These are phyloP conservation scores for Aptenodytes forsteri DNA, from an alignment of 2,113 vertebrate genomes.

Conservation along the genomic window DNA sequence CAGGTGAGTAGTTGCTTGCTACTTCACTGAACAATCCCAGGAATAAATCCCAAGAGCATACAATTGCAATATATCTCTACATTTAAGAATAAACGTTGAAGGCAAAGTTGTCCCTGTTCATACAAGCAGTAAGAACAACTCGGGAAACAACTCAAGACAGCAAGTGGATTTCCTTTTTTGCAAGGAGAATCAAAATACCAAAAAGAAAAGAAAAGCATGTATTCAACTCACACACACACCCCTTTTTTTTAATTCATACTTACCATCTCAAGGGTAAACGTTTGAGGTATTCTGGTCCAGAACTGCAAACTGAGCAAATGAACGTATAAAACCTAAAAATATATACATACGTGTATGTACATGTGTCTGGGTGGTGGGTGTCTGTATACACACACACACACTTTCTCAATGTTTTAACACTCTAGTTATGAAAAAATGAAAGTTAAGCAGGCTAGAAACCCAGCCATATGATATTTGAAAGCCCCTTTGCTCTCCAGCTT, in stretches of 20 bases:
- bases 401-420: not conserved
- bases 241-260: conserved; percentile 11
- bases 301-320: conserved; percentile 97
- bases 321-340: conserved; percentile 94
- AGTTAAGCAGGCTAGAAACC: not conserved
- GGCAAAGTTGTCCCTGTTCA: not conserved
- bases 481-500: not conserved
- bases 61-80: not conserved
- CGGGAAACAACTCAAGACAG: not conserved
- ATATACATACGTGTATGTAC: not conserved
- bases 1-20: not conserved
- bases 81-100: not conserved
- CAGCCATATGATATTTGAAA: not conserved
- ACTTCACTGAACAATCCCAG: not conserved
- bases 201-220: not conserved
- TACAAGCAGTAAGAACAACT: not conserved
- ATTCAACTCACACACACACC: not conserved
- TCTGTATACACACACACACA: not conserved
- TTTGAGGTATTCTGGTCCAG: conserved; percentile 97
- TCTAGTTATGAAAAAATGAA: not conserved
- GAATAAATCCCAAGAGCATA: not conserved
- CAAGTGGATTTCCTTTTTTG: not conserved
- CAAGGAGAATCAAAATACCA: not conserved
- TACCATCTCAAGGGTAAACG: conserved; percentile 95
- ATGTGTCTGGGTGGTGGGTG: not conserved